Percentiles rank a stretch among this genome's conserved stretches.
Conservation (phyloP, 2,797 vertebrate species). For the Rachycentron canadum region DNA sequence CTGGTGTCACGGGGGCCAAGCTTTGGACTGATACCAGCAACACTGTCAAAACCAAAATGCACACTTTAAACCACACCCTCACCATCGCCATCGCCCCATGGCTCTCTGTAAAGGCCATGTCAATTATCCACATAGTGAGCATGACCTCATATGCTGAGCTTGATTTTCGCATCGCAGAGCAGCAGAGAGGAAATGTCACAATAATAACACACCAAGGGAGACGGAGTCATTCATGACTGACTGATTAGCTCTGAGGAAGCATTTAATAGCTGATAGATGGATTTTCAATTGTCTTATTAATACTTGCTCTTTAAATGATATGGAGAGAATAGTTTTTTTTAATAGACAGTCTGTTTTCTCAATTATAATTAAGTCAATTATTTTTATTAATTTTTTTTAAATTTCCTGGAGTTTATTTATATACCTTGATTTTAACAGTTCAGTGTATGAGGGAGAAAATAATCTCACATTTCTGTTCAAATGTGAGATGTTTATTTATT, state of each 20-base stretch:
- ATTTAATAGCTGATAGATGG: neutral
- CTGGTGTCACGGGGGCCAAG: slow-evolving; percentile 19
- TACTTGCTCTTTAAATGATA: neutral
- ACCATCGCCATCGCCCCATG: slow-evolving; percentile 21
- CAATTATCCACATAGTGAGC: slow-evolving; percentile 56
- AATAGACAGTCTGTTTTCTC: too few relatives aligned
- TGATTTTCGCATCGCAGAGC: slow-evolving; percentile 28
- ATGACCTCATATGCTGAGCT: slow-evolving; percentile 52
- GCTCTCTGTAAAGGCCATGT: slow-evolving; percentile 64
- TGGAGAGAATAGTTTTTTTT: neutral
- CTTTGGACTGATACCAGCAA: slow-evolving; percentile 27
- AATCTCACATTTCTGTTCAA: too few relatives aligned
- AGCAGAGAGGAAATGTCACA: slow-evolving; percentile 25
- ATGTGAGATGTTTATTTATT: neutral
- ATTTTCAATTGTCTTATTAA: neutral
- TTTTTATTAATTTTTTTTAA: too few relatives aligned
- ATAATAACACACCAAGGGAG: slow-evolving; percentile 9
- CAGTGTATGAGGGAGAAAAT: too few relatives aligned
- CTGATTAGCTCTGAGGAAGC: neutral
- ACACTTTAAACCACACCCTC: slow-evolving; percentile 24
- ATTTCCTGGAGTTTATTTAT: neutral
- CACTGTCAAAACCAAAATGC: slow-evolving; percentile 28
- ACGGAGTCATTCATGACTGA: neutral
- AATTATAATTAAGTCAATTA: too few relatives aligned
- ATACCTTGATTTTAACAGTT: too few relatives aligned